Evolutionary conservation across 92 coral and sea anemone genomes (phyloP).

Genomic region (Blastomussa wellsi): DNA sequence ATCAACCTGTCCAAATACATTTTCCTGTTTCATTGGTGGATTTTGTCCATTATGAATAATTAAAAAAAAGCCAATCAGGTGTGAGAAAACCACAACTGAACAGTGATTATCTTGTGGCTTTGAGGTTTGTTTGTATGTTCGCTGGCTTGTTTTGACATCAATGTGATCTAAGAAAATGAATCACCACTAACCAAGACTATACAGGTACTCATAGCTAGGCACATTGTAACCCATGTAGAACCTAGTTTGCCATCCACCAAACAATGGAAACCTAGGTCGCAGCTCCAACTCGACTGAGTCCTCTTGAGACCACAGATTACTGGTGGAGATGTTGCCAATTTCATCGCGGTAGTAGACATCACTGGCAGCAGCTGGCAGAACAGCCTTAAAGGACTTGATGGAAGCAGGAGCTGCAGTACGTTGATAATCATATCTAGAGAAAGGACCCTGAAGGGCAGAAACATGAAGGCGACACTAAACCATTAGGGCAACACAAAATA

Average conservation of each 20-base stretch:
- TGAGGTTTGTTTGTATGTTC: too few species aligned
- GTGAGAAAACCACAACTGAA: too few species aligned
- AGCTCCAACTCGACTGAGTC: constrained; percentile 94
- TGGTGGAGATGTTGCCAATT: constrained; percentile 97
- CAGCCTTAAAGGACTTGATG: constrained; percentile 91
- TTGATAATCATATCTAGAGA: constrained; percentile 97
- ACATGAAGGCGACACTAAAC: background rate
- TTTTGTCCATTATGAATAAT: too few species aligned
- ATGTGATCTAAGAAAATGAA: background rate
- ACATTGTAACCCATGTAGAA: constrained; percentile 95
- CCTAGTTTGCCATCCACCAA: constrained; percentile 99
- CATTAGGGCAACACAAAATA: background rate
- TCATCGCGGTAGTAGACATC: constrained; percentile 98
- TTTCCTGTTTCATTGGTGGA: too few species aligned
- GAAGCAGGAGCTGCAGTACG: constrained; percentile 95
- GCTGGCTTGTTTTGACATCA: too few species aligned
- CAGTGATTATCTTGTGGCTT: too few species aligned
- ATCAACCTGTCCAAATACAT: too few species aligned
- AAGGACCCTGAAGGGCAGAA: constrained; percentile 73
- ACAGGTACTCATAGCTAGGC: constrained; percentile 91
- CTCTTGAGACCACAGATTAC: constrained; percentile 84
- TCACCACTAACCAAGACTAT: constrained; percentile 68
- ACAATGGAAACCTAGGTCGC: constrained; percentile 94
- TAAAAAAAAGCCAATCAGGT: too few species aligned
- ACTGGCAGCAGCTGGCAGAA: constrained; percentile 94